Evolutionary conservation across 1,140 invertebrate genomes (phyloP).

Genomic region (Teleopsis dalmanni): DNA sequence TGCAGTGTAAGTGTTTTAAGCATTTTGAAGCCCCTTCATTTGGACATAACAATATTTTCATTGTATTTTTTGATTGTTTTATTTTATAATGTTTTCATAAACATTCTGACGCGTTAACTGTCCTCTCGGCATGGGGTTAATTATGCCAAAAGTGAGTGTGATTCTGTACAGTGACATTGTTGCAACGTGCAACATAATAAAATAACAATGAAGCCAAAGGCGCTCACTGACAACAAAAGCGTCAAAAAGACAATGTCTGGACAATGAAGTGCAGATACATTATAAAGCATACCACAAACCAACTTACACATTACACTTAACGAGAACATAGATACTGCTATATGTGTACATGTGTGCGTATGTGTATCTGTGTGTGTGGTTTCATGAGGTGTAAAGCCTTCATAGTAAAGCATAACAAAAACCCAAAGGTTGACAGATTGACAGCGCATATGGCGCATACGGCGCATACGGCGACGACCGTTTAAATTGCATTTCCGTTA

Average conservation of each 20-base stretch:
- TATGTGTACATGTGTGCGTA: too few relatives aligned
- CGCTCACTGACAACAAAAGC: background rate
- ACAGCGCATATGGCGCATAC: conserved; percentile 1
- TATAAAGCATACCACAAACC: background rate
- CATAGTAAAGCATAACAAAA: background rate
- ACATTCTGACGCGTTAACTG: too few relatives aligned
- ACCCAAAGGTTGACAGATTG: conserved; percentile 7
- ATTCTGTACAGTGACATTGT: background rate
- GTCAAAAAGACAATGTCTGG: background rate
- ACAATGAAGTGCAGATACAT: background rate
- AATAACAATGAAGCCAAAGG: background rate
- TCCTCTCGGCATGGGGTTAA: conserved; percentile 4
- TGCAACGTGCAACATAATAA: background rate
- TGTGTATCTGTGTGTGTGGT: too few relatives aligned
- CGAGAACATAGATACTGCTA: background rate
- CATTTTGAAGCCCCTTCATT: too few relatives aligned
- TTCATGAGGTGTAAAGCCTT: too few relatives aligned
- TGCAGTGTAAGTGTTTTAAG: too few relatives aligned
- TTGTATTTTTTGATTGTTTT: too few relatives aligned
- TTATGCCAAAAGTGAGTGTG: background rate
- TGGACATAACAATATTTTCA: too few relatives aligned
- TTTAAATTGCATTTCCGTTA: background rate
- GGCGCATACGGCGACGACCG: background rate
- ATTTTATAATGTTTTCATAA: too few relatives aligned
- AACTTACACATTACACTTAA: background rate